phyloP scores from a whole-genome alignment of 2,113 vertebrate species.

The Terrapene triunguis region DNA sequence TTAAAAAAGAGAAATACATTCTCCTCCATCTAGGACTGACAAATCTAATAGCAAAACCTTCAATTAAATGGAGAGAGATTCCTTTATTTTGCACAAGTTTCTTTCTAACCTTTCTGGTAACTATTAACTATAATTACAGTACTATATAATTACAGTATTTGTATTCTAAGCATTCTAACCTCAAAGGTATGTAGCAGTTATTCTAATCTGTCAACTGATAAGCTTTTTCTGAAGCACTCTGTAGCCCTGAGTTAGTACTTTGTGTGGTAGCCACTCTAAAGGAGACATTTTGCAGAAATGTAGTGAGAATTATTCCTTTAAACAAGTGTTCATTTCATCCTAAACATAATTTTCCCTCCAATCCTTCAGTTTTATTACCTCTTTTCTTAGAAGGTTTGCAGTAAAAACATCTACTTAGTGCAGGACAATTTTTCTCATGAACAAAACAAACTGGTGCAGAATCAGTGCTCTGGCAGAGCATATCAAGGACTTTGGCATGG shows the following conservation, averaged over 20 bases:
- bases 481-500: neutral
- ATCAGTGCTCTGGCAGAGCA: neutral
- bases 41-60: constrained; percentile 39
- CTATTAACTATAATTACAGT: constrained; percentile 42
- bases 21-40: constrained; percentile 12
- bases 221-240: neutral
- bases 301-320: constrained; percentile 1
- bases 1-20: constrained; percentile 40
- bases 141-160: constrained; percentile 11
- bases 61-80: constrained; percentile 19
- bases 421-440: neutral
- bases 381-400: neutral
- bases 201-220: neutral
- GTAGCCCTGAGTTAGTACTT: neutral
- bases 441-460: neutral
- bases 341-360: neutral
- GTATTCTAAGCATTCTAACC: constrained; percentile 28
- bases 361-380: neutral
- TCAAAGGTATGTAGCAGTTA: constrained; percentile 6
- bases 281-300: neutral
- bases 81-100: neutral
- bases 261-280: neutral
- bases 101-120: constrained; percentile 53
- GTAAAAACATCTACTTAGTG: neutral
- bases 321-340: neutral